Percentiles rank a stretch among this genome's conserved stretches.
These are phyloP conservation scores for Lycopodina hypogea DNA, from an alignment of 37 sponge, comb jelly and placozoan genomes.

Conservation along the genomic window DNA sequence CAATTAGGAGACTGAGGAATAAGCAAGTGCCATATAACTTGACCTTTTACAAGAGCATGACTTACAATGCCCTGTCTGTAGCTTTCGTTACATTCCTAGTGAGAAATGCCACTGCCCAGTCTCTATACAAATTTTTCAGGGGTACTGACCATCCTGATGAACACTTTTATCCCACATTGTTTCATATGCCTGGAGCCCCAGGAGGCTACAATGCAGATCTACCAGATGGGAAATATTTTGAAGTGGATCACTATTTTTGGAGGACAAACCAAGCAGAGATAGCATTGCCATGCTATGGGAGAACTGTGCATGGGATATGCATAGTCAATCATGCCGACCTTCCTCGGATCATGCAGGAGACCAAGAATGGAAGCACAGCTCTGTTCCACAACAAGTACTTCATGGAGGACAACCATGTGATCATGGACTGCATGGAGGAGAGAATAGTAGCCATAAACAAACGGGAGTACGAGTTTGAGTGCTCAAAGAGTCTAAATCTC, in stretches of 20 bases:
- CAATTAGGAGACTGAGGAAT: neutral
- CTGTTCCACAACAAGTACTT: conserved; percentile 55
- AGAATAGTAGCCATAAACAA: conserved; percentile 20
- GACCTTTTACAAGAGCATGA: conserved; percentile 14
- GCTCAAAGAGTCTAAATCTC: too few species aligned
- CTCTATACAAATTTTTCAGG: neutral
- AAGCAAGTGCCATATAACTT: neutral
- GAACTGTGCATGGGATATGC: conserved; percentile 15
- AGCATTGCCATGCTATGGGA: neutral
- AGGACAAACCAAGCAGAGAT: neutral
- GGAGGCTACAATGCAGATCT: conserved; percentile 5
- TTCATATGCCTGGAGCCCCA: neutral
- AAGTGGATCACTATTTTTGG: conserved; percentile 2
- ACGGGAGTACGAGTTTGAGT: conserved; percentile 31
- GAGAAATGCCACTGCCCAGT: neutral
- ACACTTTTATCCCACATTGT: conserved; percentile 20
- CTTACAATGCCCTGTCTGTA: conserved; percentile 16
- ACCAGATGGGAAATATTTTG: neutral
- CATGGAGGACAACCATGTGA: conserved; percentile 29
- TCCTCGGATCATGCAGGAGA: neutral
- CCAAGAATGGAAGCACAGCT: neutral
- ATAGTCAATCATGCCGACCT: conserved; percentile 2
- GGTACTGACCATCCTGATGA: neutral
- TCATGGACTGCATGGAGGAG: conserved; percentile 54
- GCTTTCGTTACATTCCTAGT: conserved; percentile 1